Base-by-base conservation (phyloP, 2,888 invertebrate species). In the Ennomos quercinarius region DNA sequence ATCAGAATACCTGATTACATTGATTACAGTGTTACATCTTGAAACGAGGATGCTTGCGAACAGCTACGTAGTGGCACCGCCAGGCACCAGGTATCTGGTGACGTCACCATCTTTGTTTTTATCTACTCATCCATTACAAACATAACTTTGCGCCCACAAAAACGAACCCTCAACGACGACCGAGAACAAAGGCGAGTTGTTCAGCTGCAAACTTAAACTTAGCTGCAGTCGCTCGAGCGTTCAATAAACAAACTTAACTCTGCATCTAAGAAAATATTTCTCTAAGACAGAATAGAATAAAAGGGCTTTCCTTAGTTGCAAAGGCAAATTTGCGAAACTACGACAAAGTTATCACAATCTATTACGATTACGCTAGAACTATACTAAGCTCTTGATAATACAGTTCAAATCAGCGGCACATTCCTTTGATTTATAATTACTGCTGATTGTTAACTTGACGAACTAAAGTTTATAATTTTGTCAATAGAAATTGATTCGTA, bases 91-190 rank as follows among this genome's bases (percentile, higher is more conserved):
- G 36, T 34, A 38, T 41, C 54, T 40, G 3, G 36, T 70, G 70
- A 72, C 71, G 71, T 68, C 63, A 64, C 47, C 47, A 10, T 17
- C 60, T 53, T 66, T 68, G 68, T 68, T 67, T 64, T 64, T 62
- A 66, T 63, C 59, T 40, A 55, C 49, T 43, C 39, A 58, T 46
- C 54, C 45, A 57, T 41, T 56, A 54, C 63, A 61, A 55, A 11
- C 45, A 13, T 54, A 56, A 10, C 45, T 27, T 2, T 52, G 37
- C 57, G 13, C 38, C 12, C 27, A n/a, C 17, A 13, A 41, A 41
- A 56, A 50, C 10, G 42, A 53, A 11, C 17, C 35, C 11, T 11
- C 39, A 27, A 41, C 37, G 2, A 43, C 44, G 50, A 50, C 43
- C 12, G 35, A 44, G 49, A 45, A 53, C 53, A 58, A 49, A 57